phyloP scores from a whole-genome alignment of 2,797 vertebrate species.

The Xiphorhynchus erythropygius region DNA sequence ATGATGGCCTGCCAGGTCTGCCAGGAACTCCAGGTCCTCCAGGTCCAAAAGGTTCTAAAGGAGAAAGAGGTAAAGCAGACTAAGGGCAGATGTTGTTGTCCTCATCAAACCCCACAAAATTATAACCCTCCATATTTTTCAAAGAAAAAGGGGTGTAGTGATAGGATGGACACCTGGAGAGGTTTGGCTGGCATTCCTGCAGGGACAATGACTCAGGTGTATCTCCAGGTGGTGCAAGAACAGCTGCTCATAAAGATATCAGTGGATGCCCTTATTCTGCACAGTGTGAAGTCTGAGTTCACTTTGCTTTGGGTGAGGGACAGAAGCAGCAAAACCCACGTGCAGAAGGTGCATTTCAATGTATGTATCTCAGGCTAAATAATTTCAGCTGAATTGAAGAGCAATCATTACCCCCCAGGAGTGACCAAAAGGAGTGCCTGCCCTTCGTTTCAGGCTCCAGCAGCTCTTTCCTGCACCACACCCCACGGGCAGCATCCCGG shows the following conservation, averaged over 20 bases:
- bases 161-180: neutral
- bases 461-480: neutral
- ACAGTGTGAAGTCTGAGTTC: neutral
- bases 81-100: neutral
- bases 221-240: neutral
- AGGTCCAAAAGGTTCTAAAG: constrained; percentile 79
- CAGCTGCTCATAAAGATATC: neutral
- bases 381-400: neutral
- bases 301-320: neutral
- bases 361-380: neutral
- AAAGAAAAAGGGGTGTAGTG: neutral
- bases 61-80: constrained; percentile 75
- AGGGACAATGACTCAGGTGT: neutral
- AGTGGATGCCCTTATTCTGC: neutral
- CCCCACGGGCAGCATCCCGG: neutral
- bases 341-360: neutral
- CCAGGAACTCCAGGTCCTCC: constrained; percentile 74
- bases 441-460: neutral
- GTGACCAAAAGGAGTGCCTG: neutral
- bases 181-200: neutral
- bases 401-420: neutral
- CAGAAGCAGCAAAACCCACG: neutral
- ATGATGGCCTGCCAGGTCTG: constrained; percentile 80
- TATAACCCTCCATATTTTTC: neutral
- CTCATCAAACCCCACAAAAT: neutral